Conservation (phyloP, 2,888 invertebrate species). For the Ariolimax columbianus region DNA sequence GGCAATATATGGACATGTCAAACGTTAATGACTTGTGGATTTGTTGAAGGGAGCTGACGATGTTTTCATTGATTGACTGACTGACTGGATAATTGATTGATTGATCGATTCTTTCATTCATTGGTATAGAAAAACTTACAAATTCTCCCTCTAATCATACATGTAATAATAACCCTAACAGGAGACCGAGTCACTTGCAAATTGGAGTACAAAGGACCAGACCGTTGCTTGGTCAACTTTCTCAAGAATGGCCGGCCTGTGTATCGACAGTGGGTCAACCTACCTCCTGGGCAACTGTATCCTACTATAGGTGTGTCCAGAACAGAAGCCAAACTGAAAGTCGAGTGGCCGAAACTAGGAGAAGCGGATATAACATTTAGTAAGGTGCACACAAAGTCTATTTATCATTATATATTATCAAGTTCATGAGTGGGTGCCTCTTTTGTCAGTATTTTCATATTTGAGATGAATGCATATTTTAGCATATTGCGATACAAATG, state of each 20-base stretch:
- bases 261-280: slow-evolving; percentile 59
- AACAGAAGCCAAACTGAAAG: slow-evolving; percentile 55
- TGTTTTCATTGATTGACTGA: no score
- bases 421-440: background rate
- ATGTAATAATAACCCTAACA: slow-evolving; percentile 45
- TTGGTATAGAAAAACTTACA: no score
- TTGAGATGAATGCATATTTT: no score
- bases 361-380: slow-evolving; percentile 44
- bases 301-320: slow-evolving; percentile 58
- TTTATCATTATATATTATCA: background rate
- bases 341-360: slow-evolving; percentile 57
- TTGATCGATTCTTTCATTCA: no score
- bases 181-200: slow-evolving; percentile 58
- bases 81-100: no score
- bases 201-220: slow-evolving; percentile 56
- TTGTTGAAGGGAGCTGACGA: no score
- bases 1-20: no score
- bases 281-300: slow-evolving; percentile 54
- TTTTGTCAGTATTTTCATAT: no score
- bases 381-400: slow-evolving; percentile 33
- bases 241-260: slow-evolving; percentile 58
- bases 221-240: slow-evolving; percentile 60
- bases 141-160: no score
- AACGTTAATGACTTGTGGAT: no score
- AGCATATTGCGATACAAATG: no score